Percentiles rank a stretch among this genome's conserved stretches.
Evolutionary conservation across 2,113 vertebrate genomes (phyloP).

Genomic region (Aptenodytes forsteri): DNA sequence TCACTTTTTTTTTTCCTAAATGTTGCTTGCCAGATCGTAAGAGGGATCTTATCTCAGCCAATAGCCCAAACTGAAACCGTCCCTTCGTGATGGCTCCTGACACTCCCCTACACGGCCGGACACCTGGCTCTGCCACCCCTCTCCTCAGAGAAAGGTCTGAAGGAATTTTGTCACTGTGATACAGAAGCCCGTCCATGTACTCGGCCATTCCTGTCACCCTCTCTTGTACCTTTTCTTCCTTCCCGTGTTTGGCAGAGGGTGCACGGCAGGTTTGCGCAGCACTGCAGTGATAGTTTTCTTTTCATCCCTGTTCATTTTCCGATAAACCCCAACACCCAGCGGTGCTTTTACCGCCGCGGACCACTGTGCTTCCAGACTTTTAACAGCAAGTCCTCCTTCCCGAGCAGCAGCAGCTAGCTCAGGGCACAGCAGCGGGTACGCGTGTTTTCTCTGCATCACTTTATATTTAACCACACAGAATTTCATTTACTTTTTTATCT

Average conservation of each 20-base stretch:
- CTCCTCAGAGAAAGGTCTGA: not conserved
- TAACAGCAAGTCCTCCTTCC: not conserved
- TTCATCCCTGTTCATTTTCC: not conserved
- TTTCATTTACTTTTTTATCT: not conserved
- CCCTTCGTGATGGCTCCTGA: not conserved
- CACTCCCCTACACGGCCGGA: no score
- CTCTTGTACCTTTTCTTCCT: not conserved
- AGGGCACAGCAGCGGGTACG: not conserved
- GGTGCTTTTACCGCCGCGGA: not conserved
- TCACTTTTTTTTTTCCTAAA: not conserved
- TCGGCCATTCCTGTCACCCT: not conserved
- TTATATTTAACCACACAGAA: not conserved
- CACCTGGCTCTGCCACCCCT: fast-evolving
- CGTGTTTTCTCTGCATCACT: fast-evolving
- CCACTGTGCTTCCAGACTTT: not conserved
- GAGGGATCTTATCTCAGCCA: no score
- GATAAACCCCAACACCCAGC: not conserved
- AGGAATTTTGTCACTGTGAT: fast-evolving
- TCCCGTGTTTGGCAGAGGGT: fast-evolving
- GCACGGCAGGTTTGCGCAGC: fast-evolving
- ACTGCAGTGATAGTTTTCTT: fast-evolving
- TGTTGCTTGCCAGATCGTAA: no score
- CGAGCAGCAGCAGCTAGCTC: not conserved
- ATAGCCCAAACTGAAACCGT: not conserved
- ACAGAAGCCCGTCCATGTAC: no score